A percentile compares a stretch with the other conserved stretches of the same genome.
phyloP scores from a whole-genome alignment of 2,888 invertebrate species.

The Odontocerum albicorne region DNA sequence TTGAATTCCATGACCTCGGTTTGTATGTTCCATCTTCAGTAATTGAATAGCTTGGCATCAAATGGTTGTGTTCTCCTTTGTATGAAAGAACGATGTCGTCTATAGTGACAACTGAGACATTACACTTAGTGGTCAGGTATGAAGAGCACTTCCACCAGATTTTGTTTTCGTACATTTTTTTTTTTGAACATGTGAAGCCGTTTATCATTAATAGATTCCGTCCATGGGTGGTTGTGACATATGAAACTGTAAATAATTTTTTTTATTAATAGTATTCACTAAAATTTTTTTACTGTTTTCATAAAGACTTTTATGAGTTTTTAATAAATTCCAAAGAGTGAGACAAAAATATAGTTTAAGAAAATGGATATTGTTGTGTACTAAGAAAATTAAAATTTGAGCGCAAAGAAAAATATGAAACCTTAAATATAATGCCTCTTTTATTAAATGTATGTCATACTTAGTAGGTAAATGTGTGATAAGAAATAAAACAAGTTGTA shows the following conservation, averaged over 20 bases:
- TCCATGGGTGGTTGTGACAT: not conserved
- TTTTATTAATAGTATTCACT: too few relatives aligned
- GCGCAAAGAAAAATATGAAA: too few relatives aligned
- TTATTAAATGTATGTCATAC: too few relatives aligned
- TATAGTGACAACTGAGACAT: slow-evolving; percentile 45
- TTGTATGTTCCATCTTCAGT: slow-evolving; percentile 1
- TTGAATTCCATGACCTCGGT: not conserved
- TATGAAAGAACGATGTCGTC: slow-evolving; percentile 43
- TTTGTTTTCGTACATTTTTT: slow-evolving; percentile 1
- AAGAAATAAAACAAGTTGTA: too few relatives aligned
- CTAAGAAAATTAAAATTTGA: too few relatives aligned
- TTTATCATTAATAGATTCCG: slow-evolving; percentile 1
- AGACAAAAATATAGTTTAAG: too few relatives aligned
- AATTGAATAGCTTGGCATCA: not conserved
- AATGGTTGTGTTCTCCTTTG: slow-evolving; percentile 36
- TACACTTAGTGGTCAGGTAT: slow-evolving; percentile 42
- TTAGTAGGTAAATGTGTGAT: too few relatives aligned
- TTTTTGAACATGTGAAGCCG: slow-evolving; percentile 1
- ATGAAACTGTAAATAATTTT: slow-evolving; percentile 6
- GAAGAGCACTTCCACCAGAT: slow-evolving; percentile 37
- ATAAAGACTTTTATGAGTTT: too few relatives aligned
- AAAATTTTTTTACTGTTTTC: too few relatives aligned
- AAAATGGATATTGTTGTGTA: too few relatives aligned
- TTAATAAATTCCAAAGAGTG: too few relatives aligned
- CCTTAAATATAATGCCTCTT: too few relatives aligned